phyloP scores from a whole-genome alignment of 2,113 vertebrate species.

The Melospiza melodia region DNA sequence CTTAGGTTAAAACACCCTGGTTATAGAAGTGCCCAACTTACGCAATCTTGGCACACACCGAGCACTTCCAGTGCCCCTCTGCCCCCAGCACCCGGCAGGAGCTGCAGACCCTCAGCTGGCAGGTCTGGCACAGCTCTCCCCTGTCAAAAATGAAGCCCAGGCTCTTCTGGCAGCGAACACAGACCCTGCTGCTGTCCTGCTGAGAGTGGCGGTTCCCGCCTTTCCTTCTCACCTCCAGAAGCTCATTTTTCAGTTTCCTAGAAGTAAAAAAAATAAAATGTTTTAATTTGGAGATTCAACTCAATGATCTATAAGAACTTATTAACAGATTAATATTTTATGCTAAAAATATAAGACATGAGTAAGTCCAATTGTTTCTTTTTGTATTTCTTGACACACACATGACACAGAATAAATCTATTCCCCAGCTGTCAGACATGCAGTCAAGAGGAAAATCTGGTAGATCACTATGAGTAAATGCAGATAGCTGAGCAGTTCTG shows the following conservation, averaged over 20 bases:
- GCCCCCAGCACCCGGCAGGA: conserved; percentile 73
- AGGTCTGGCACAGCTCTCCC: conserved; percentile 84
- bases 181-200: conserved; percentile 80
- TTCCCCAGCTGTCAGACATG: background rate
- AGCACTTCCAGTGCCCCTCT: conserved; percentile 84
- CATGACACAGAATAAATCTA: background rate
- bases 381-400: background rate
- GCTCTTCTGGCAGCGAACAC: conserved; percentile 84
- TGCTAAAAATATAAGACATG: background rate
- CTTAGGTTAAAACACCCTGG: too few relatives aligned
- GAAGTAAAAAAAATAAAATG: background rate
- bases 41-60: conserved; percentile 88
- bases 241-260: conserved; percentile 94
- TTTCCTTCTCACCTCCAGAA: conserved; percentile 88
- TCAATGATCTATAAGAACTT: background rate
- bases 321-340: background rate
- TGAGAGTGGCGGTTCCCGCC: conserved; percentile 73
- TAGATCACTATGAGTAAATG: background rate
- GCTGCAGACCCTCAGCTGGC: conserved; percentile 84
- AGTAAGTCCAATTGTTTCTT: background rate
- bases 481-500: background rate
- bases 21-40: conserved; percentile 73
- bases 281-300: background rate
- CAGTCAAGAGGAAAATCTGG: background rate
- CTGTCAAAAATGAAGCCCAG: conserved; percentile 91